Evolutionary conservation across 2,888 invertebrate genomes (phyloP).

Genomic region (Stegophylla sp.): DNA sequence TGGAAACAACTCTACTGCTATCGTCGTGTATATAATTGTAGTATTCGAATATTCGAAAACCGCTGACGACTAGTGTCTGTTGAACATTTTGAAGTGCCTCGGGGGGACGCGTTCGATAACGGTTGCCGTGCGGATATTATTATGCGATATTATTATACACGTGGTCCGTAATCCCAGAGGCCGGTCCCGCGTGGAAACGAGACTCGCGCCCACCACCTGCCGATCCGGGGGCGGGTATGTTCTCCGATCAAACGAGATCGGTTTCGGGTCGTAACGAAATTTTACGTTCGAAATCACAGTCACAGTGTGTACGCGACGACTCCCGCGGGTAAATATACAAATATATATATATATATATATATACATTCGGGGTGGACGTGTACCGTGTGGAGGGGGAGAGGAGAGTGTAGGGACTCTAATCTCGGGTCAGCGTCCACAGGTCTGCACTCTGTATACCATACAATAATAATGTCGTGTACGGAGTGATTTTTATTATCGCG

Average conservation of each 20-base stretch:
- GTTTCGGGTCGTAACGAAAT: neutral
- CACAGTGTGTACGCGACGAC: too few species aligned
- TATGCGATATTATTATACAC: too few species aligned
- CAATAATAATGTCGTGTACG: neutral
- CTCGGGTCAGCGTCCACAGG: neutral
- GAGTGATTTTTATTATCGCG: neutral
- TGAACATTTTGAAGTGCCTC: neutral
- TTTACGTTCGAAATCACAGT: neutral
- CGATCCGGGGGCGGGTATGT: too few species aligned
- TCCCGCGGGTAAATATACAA: neutral
- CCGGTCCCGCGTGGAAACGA: neutral
- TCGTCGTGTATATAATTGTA: neutral
- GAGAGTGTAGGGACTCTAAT: neutral
- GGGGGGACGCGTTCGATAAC: neutral
- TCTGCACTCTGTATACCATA: neutral
- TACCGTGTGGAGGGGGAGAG: neutral
- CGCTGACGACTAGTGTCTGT: neutral
- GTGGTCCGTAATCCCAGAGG: slow-evolving; percentile 1
- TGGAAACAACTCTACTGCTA: too few species aligned
- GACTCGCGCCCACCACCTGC: neutral
- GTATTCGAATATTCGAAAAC: neutral
- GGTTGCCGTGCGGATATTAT: neutral
- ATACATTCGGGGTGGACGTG: too few species aligned
- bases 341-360: too few species aligned
- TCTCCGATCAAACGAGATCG: slow-evolving; percentile 2